phyloP scores from a whole-genome alignment of 1,140 invertebrate species.

The Drosophila baimaii region DNA sequence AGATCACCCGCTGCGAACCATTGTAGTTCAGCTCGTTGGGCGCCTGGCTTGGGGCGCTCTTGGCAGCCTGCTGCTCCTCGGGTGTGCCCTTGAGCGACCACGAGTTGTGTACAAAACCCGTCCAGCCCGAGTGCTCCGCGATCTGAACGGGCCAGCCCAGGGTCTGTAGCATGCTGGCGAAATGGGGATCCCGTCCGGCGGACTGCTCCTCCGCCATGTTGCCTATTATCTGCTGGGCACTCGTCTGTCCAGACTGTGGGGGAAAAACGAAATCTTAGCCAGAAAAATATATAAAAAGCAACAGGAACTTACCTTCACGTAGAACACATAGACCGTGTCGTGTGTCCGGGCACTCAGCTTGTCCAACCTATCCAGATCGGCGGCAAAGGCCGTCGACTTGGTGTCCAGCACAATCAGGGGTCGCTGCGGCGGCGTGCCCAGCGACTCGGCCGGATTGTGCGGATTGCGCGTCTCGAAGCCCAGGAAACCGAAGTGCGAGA shows the following conservation, averaged over 20 bases:
- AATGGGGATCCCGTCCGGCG: constrained; percentile 85
- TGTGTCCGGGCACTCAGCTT: constrained; percentile 92
- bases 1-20: constrained; percentile 90
- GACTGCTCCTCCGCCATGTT: constrained; percentile 89
- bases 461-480: constrained; percentile 89
- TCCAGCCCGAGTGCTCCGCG: constrained; percentile 94
- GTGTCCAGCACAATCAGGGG: constrained; percentile 91
- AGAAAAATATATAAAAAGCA: neutral
- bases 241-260: constrained; percentile 90
- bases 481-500: constrained; percentile 97
- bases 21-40: constrained; percentile 62
- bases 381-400: constrained; percentile 88
- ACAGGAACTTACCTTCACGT: constrained; percentile 91
- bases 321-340: constrained; percentile 98
- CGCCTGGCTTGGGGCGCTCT: constrained; percentile 10
- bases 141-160: constrained; percentile 95
- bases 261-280: constrained; percentile 92
- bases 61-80: constrained; percentile 47
- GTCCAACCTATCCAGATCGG: constrained; percentile 91
- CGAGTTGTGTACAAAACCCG: constrained; percentile 92
- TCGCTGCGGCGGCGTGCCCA: constrained; percentile 85
- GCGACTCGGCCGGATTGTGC: constrained; percentile 72
- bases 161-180: constrained; percentile 91
- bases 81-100: constrained; percentile 86
- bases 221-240: constrained; percentile 89